Evolutionary conservation across 2,888 invertebrate genomes (phyloP).

Genomic region (Carpatolechia fugitivella): DNA sequence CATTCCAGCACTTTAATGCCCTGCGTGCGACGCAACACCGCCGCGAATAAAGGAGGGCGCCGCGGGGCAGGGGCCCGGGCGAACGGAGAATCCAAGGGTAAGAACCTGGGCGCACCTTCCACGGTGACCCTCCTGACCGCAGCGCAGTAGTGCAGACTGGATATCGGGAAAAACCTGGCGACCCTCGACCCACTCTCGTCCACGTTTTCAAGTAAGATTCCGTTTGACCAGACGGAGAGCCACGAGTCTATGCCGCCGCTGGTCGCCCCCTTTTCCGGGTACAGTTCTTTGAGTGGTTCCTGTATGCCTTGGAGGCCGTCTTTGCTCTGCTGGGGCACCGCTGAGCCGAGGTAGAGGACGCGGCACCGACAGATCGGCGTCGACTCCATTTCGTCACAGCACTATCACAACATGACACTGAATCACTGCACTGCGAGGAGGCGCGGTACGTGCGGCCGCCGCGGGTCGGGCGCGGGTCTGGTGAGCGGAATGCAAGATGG

Average conservation of each 20-base stretch:
- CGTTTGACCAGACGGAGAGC: constrained; percentile 98
- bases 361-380: constrained; percentile 98
- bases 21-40: constrained; percentile 95
- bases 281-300: constrained; percentile 96
- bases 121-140: constrained; percentile 93
- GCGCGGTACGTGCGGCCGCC: constrained; percentile 57
- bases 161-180: constrained; percentile 97
- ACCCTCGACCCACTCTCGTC: constrained; percentile 97
- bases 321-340: constrained; percentile 98
- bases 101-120: constrained; percentile 89
- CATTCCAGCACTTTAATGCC: constrained; percentile 99
- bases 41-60: constrained; percentile 98
- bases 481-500: constrained; percentile 78
- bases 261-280: constrained; percentile 95
- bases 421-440: constrained; percentile 47
- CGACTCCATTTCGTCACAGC: constrained; percentile 82
- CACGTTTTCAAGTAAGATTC: constrained; percentile 95
- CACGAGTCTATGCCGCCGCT: constrained; percentile 96
- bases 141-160: constrained; percentile 96
- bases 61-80: constrained; percentile 94
- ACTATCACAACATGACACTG: constrained; percentile 73
- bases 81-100: constrained; percentile 97
- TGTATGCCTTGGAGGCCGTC: constrained; percentile 98
- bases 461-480: constrained; percentile 72
- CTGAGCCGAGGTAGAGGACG: constrained; percentile 96